Percentiles rank a stretch among this genome's conserved stretches.
Evolutionary conservation across 2,888 invertebrate genomes (phyloP).

Genomic region (Cephus runcator): DNA sequence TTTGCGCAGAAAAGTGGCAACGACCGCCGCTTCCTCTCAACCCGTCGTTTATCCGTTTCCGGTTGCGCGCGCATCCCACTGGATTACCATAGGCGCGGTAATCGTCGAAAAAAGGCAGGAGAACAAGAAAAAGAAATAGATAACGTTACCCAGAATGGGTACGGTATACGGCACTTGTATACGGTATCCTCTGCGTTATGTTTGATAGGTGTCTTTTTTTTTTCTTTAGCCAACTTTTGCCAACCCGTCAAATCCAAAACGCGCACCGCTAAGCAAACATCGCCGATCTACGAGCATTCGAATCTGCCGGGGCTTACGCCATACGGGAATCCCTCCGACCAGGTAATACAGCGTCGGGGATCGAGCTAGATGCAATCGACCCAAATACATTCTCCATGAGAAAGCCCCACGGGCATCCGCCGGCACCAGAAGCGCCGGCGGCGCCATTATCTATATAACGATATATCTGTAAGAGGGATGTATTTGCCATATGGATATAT

Average conservation of each 20-base stretch:
- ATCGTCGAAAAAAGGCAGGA: background rate
- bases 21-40: conserved; percentile 49
- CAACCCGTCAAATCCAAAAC: background rate
- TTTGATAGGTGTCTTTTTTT: too few species aligned
- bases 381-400: background rate
- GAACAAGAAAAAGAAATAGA: background rate
- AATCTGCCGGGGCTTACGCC: background rate
- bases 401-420: background rate
- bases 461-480: background rate
- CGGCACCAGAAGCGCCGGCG: background rate
- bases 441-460: too few species aligned
- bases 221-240: background rate
- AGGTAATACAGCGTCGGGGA: too few species aligned
- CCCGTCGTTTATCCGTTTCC: conserved; percentile 43
- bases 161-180: background rate
- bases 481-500: background rate
- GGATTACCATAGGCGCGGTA: background rate
- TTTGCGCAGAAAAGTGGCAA: conserved; percentile 43
- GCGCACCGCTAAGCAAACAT: background rate
- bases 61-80: conserved; percentile 13
- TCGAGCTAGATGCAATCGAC: background rate
- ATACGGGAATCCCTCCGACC: background rate
- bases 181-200: background rate
- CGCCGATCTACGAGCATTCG: background rate
- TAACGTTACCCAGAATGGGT: background rate